phyloP scores from a whole-genome alignment of 2,797 vertebrate genomes.

The Sebastes diaconus region DNA sequence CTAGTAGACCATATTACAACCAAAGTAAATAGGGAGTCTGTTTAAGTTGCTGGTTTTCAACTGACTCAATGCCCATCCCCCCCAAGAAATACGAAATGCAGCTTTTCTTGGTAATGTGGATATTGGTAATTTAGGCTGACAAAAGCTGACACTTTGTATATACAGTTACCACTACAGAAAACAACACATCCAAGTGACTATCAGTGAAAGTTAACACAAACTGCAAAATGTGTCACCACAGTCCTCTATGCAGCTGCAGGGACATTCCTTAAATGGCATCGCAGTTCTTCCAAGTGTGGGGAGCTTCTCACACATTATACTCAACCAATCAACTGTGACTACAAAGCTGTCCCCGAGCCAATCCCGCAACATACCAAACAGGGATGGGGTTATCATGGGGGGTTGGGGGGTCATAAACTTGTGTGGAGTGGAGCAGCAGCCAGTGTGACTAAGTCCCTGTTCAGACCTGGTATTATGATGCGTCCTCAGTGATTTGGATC shows the following conservation, averaged over 20 bases:
- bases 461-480: too few species aligned
- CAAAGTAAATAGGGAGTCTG: neutral
- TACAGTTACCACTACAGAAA: neutral
- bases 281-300: slow-evolving; percentile 22
- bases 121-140: neutral
- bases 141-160: neutral
- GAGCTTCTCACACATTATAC: slow-evolving; percentile 1
- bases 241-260: slow-evolving; percentile 20
- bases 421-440: neutral
- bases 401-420: neutral
- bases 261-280: slow-evolving; percentile 70
- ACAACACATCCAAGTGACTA: neutral
- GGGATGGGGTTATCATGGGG: neutral
- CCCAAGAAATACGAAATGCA: neutral
- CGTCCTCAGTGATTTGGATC: too few species aligned
- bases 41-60: neutral
- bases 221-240: neutral
- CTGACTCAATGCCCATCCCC: neutral
- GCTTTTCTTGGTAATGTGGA: neutral
- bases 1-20: neutral
- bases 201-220: slow-evolving; percentile 10
- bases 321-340: slow-evolving; percentile 64
- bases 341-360: slow-evolving; percentile 28
- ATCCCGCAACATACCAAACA: slow-evolving; percentile 36
- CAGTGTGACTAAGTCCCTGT: neutral